A percentile compares a stretch with the other conserved stretches of the same genome.
Evolutionary conservation across 2,113 vertebrate genomes (phyloP).

Genomic region (Neodon shergylaensis): DNA sequence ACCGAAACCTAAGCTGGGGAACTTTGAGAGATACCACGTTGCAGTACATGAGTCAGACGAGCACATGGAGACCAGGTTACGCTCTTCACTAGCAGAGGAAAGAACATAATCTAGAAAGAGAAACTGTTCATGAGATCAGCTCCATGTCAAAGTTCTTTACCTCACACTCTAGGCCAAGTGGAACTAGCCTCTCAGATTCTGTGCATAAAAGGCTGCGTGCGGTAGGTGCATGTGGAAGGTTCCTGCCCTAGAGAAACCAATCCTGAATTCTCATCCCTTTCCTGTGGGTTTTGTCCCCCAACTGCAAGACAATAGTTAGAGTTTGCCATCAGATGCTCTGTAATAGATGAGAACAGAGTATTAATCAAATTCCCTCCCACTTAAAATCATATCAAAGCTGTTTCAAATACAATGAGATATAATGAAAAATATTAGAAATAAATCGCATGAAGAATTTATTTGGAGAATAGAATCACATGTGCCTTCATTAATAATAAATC

Average conservation of each 20-base stretch:
- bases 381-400: slow-evolving; percentile 4
- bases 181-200: background rate
- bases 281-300: background rate
- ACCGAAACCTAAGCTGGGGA: background rate
- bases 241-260: background rate
- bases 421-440: slow-evolving; percentile 30
- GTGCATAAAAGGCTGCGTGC: background rate
- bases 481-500: background rate
- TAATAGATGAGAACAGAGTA: background rate
- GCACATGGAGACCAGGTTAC: background rate
- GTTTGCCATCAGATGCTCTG: background rate
- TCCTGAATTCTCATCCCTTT: background rate
- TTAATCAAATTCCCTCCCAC: background rate
- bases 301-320: background rate
- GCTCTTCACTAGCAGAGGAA: background rate
- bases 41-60: background rate
- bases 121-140: background rate
- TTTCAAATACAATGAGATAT: background rate
- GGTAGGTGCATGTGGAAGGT: background rate
- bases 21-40: background rate
- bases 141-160: background rate
- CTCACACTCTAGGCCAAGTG: background rate
- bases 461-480: background rate
- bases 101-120: background rate
- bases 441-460: background rate